Conservation (phyloP, 2,797 vertebrate genomes). For the Smutsia temminckii region DNA sequence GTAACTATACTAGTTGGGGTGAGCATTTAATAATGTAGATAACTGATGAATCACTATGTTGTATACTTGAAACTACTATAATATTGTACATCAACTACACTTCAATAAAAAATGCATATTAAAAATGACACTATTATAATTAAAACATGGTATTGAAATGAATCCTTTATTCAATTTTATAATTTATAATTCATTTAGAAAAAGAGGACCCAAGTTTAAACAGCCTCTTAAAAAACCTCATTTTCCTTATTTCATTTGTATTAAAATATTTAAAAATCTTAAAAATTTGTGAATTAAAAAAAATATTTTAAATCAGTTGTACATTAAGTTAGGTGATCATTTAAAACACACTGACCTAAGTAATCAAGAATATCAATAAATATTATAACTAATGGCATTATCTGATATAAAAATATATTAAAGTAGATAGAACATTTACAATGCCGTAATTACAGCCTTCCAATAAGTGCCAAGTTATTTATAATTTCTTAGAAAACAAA, state of each 20-base stretch:
- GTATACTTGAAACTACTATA: too few relatives aligned
- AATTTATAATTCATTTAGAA: slow-evolving; percentile 17
- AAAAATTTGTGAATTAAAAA: background rate
- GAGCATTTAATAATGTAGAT: too few relatives aligned
- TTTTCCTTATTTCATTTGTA: slow-evolving; percentile 2
- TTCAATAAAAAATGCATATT: background rate
- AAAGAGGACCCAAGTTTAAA: background rate
- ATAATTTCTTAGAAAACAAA: slow-evolving; percentile 12
- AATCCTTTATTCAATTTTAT: background rate
- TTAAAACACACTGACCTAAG: background rate
- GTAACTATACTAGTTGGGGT: too few relatives aligned
- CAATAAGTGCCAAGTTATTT: slow-evolving; percentile 27
- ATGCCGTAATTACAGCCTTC: background rate
- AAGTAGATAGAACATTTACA: background rate
- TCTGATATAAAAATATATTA: background rate
- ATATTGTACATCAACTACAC: too few relatives aligned
- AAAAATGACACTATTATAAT: background rate
- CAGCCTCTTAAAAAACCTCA: background rate
- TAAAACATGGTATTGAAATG: background rate
- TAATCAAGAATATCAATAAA: background rate
- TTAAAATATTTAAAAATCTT: slow-evolving; percentile 45
- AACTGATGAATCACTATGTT: too few relatives aligned
- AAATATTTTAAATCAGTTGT: background rate
- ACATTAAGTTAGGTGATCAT: background rate
- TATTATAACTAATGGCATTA: background rate